Conservation (phyloP, 2,888 invertebrate species). For the Sphaerophoria rueppellii region DNA sequence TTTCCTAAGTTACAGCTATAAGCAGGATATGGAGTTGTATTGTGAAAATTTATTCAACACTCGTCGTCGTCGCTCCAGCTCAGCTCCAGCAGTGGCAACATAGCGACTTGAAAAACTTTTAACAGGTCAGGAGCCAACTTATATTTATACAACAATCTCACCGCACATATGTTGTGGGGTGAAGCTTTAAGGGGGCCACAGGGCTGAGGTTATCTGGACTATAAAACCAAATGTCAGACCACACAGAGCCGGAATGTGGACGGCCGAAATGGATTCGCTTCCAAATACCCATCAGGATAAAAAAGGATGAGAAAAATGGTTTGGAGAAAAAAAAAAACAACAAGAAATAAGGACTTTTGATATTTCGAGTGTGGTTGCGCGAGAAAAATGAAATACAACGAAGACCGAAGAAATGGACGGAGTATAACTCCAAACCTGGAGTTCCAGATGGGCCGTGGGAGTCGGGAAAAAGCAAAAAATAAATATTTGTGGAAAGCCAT, state of each 20-base stretch:
- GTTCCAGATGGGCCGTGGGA: not conserved
- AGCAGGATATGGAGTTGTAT: slow-evolving; percentile 2
- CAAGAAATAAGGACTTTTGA: slow-evolving; percentile 70
- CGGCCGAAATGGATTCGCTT: slow-evolving; percentile 60
- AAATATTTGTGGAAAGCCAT: slow-evolving; percentile 47
- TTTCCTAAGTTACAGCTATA: slow-evolving; percentile 62
- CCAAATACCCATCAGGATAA: slow-evolving; percentile 31
- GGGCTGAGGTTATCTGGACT: slow-evolving; percentile 50
- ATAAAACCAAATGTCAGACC: slow-evolving; percentile 65
- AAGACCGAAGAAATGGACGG: slow-evolving; percentile 44
- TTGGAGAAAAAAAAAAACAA: slow-evolving; percentile 18
- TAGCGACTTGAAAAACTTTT: slow-evolving; percentile 29
- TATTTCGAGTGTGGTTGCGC: slow-evolving; percentile 64
- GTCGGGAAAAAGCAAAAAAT: slow-evolving; percentile 4
- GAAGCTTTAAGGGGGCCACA: not conserved
- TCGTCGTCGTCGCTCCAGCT: slow-evolving; percentile 42
- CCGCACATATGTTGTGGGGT: slow-evolving; percentile 46
- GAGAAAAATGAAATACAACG: slow-evolving; percentile 47
- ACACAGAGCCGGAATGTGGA: slow-evolving; percentile 56
- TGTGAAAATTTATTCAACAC: slow-evolving; percentile 70
- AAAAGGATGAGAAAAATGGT: slow-evolving; percentile 8
- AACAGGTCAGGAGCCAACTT: slow-evolving; percentile 31
- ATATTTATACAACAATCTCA: not conserved
- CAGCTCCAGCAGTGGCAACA: not conserved
- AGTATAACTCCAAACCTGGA: slow-evolving; percentile 4